Evolutionary conservation across 2,888 invertebrate species (phyloP).

Genomic region (Pandemis corylana): DNA sequence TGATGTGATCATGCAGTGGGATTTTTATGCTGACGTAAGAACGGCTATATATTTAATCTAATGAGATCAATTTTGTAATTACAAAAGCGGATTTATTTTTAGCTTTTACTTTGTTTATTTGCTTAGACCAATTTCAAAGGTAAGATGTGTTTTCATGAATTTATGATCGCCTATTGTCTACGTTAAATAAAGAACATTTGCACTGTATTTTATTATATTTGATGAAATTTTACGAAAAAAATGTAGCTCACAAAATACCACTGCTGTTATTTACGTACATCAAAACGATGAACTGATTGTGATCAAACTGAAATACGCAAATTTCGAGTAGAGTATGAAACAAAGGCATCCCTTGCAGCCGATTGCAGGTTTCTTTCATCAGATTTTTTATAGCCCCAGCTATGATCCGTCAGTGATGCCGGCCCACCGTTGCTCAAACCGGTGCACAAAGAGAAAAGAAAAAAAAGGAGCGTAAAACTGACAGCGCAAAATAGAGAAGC

Average conservation of each 20-base stretch:
- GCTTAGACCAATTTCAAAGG: too few species aligned
- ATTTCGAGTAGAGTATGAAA: not conserved
- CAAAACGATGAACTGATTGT: not conserved
- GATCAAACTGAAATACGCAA: not conserved
- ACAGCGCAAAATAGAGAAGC: constrained; percentile 29
- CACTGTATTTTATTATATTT: too few species aligned
- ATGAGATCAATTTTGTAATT: not conserved
- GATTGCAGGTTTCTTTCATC: not conserved
- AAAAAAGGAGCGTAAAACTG: constrained; percentile 20
- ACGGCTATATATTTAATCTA: not conserved
- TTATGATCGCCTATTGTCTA: too few species aligned
- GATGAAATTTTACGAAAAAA: too few species aligned
- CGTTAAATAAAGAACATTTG: too few species aligned
- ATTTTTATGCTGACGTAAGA: not conserved
- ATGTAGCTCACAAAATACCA: not conserved
- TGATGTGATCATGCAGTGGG: not conserved
- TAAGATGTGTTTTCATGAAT: too few species aligned
- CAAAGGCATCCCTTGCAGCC: not conserved
- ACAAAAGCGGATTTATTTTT: too few species aligned
- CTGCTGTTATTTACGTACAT: not conserved
- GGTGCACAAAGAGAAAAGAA: constrained; percentile 22
- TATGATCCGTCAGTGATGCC: constrained; percentile 18
- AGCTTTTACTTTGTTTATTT: too few species aligned
- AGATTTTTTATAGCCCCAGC: not conserved
- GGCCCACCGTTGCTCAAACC: constrained; percentile 16